Evolutionary conservation across 2,797 vertebrate species (phyloP).

Genomic region (Orestias chungarensis): DNA sequence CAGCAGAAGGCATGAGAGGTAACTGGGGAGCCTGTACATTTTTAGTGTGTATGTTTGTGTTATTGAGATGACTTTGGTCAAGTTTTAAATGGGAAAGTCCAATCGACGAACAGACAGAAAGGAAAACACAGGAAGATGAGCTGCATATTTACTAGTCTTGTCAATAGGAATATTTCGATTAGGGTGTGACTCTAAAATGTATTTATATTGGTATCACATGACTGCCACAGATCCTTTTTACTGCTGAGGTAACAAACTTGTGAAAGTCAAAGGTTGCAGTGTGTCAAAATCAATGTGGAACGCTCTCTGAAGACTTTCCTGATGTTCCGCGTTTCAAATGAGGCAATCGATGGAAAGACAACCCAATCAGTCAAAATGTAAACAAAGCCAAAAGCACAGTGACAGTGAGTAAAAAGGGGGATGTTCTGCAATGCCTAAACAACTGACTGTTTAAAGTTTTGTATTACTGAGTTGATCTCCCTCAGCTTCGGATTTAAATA

Average conservation of each 20-base stretch:
- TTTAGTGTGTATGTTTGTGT: conserved; percentile 55
- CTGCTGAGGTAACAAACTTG: conserved; percentile 36
- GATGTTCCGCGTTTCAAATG: conserved; percentile 43
- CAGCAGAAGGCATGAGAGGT: conserved; percentile 77
- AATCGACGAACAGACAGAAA: conserved; percentile 63
- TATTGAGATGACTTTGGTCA: conserved; percentile 81
- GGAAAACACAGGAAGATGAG: conserved; percentile 48
- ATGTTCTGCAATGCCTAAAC: conserved; percentile 13
- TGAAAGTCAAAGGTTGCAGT: conserved; percentile 52
- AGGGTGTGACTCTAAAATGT: conserved; percentile 22
- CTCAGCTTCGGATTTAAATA: conserved; percentile 21
- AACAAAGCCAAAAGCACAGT: conserved; percentile 32
- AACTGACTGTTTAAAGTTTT: conserved; percentile 13
- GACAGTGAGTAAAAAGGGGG: conserved; percentile 25
- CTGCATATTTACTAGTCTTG: conserved; percentile 41
- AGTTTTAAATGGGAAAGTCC: conserved; percentile 72
- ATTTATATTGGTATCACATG: neutral
- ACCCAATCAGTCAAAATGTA: conserved; percentile 56
- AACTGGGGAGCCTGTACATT: conserved; percentile 67
- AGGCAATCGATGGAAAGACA: conserved; percentile 54
- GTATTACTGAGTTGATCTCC: conserved; percentile 5
- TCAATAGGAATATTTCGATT: conserved; percentile 41
- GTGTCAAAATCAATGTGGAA: conserved; percentile 52
- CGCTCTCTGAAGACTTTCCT: conserved; percentile 47
- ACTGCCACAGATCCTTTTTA: conserved; percentile 3